These are phyloP conservation scores for Syngnathus rostellatus DNA, from an alignment of 2,797 vertebrate genomes.

Conservation along the genomic window DNA sequence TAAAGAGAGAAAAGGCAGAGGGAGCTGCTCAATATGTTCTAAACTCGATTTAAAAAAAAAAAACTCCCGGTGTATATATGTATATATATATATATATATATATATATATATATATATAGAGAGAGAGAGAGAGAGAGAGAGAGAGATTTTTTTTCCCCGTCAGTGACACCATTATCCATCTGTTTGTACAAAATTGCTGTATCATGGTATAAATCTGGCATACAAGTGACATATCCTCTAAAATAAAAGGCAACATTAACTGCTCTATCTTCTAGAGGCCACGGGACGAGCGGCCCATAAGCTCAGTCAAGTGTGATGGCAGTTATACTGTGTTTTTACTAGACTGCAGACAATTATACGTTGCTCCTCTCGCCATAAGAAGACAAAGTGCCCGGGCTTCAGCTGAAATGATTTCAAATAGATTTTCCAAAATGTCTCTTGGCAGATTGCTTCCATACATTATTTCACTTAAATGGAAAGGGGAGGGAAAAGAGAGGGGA, in stretches of 20 bases:
- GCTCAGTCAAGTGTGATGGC: slow-evolving; percentile 99
- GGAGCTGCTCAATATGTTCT: slow-evolving; percentile 91
- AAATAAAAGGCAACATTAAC: slow-evolving; percentile 99
- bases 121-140: slow-evolving; percentile 65
- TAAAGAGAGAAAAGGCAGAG: slow-evolving; percentile 91
- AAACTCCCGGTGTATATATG: too few species aligned
- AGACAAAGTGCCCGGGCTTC: slow-evolving; percentile 99
- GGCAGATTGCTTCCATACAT: slow-evolving; percentile 99
- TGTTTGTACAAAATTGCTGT: slow-evolving; percentile 99
- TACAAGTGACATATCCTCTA: slow-evolving; percentile 99
- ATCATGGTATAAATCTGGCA: slow-evolving; percentile 99
- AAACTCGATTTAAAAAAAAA: slow-evolving; percentile 77
- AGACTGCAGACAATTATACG: slow-evolving; percentile 99
- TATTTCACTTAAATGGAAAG: slow-evolving; percentile 99
- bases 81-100: too few species aligned
- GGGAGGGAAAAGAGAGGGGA: slow-evolving; percentile 78
- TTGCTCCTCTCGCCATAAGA: slow-evolving; percentile 97
- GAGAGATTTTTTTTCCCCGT: slow-evolving; percentile 69
- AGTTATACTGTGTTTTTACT: slow-evolving; percentile 99
- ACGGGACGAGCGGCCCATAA: slow-evolving; percentile 99
- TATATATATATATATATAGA: too few species aligned
- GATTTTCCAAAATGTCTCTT: slow-evolving; percentile 99
- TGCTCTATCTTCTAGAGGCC: slow-evolving; percentile 99
- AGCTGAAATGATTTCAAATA: slow-evolving; percentile 99
- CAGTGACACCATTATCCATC: slow-evolving; percentile 99